Evolutionary conservation across 2,113 vertebrate species (phyloP), one percentile per base, ranked within the genome.

Genomic region (Tiliqua scincoides): DNA sequence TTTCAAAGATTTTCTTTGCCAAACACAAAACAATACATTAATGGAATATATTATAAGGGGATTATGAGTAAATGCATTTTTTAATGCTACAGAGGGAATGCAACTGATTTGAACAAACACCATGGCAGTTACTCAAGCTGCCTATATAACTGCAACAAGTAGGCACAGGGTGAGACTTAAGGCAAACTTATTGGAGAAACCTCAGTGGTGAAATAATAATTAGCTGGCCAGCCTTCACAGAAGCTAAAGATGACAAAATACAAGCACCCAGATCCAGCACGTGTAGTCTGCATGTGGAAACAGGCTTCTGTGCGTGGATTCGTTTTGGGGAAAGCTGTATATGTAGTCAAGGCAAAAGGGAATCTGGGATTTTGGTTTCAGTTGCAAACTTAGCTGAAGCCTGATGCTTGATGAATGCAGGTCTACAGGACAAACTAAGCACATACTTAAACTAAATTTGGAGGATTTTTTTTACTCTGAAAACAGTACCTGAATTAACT

Each of bases 1-100:
- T 73, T 79, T n/a, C 27, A 81, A 83, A 75, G 82, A 88, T 88
- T 91, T 90, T 57, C 27, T 18, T 82, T 23, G 84, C 71, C 85
- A 80, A 67, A 77, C 87, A 20, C 75, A 91, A 77, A 23, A 1
- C 1, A 0, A 23, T 59, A 2, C 79, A 25, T 89, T 88, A 90
- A 77, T 11, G n/a, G 61, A 3, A 79, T 61, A 90, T 82, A 82
- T 84, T 63, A 75, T 30, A 37, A 90, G 70, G 43, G 84, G 82
- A 85, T 88, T 74, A 84, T 77, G 48, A 83, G 25, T 3, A 27
- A 67, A 54, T 65, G 75, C 27, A 74, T n/a, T 25, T 83, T 74
- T 65, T 76, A 27, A 65, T 73, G 32, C 43, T 40, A 57, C 59
- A 40, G 52, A 70, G 20, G 27, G 76, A 71, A 74, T 88, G 27